Conservation (phyloP, 2,888 invertebrate species). For the Exephanes ischioxanthus region DNA sequence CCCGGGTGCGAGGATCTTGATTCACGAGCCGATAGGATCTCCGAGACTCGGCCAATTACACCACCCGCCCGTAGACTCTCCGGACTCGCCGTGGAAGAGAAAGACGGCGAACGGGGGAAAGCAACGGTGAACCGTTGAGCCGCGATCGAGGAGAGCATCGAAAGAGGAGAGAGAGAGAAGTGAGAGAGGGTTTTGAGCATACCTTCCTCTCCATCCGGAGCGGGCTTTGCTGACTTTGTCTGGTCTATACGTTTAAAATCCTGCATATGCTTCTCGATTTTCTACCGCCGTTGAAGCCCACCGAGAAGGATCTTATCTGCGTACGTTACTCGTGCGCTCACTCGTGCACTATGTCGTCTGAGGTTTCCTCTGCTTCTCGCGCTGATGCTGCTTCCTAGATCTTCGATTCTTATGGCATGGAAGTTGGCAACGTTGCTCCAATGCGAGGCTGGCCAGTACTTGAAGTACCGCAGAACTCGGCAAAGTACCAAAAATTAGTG, state of each 20-base stretch:
- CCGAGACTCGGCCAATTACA: constrained; percentile 81
- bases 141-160: constrained; percentile 30
- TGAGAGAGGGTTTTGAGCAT: not conserved
- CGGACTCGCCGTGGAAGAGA: not conserved
- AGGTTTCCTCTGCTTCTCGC: constrained; percentile 49
- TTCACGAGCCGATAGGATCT: constrained; percentile 81
- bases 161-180: not conserved
- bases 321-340: constrained; percentile 75
- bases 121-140: constrained; percentile 64
- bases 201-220: not conserved
- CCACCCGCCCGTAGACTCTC: constrained; percentile 73
- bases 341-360: constrained; percentile 73
- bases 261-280: constrained; percentile 74
- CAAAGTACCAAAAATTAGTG: too few species aligned
- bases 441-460: too few species aligned
- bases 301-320: constrained; percentile 78
- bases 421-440: too few species aligned
- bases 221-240: not conserved
- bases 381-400: not conserved
- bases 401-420: too few species aligned
- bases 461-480: too few species aligned
- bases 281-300: constrained; percentile 14
- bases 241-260: constrained; percentile 31
- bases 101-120: constrained; percentile 19
- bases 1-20: constrained; percentile 81